Evolutionary conservation across 2,113 vertebrate species (phyloP).

Genomic region (Entomyzon cyanotis): DNA sequence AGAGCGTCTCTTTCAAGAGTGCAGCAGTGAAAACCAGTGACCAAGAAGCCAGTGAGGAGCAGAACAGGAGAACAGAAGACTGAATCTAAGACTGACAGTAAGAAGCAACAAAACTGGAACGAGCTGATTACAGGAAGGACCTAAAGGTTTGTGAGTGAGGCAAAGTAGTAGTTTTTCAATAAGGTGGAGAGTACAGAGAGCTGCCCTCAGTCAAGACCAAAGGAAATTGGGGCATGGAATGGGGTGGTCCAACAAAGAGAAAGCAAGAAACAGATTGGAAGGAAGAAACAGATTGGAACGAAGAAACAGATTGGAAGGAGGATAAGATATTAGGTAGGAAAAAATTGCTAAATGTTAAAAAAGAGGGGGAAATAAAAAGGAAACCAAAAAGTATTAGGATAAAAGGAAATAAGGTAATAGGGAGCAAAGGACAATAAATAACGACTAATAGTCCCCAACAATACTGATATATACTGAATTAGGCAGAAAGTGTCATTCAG

Average conservation of each 20-base stretch:
- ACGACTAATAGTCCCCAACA: neutral
- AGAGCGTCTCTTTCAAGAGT: neutral
- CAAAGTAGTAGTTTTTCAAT: neutral
- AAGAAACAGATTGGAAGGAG: no score
- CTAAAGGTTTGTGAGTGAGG: neutral
- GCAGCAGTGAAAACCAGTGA: neutral
- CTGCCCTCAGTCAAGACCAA: neutral
- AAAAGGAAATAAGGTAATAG: neutral
- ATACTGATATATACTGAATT: neutral
- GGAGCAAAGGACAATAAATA: neutral
- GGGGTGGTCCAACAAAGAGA: neutral
- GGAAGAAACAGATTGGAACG: no score
- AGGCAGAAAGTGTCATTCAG: slow-evolving; percentile 25
- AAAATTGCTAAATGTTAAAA: neutral
- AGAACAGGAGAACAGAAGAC: neutral
- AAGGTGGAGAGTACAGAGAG: neutral
- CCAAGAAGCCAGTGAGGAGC: neutral
- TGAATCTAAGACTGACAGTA: neutral
- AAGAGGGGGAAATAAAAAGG: neutral
- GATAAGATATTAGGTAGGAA: neutral
- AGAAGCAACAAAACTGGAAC: neutral
- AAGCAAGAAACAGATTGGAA: neutral
- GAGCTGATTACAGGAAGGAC: neutral
- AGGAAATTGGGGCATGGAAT: neutral
- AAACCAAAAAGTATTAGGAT: neutral